Conservation (phyloP, 2,113 vertebrate species). For the Buteo buteo region DNA sequence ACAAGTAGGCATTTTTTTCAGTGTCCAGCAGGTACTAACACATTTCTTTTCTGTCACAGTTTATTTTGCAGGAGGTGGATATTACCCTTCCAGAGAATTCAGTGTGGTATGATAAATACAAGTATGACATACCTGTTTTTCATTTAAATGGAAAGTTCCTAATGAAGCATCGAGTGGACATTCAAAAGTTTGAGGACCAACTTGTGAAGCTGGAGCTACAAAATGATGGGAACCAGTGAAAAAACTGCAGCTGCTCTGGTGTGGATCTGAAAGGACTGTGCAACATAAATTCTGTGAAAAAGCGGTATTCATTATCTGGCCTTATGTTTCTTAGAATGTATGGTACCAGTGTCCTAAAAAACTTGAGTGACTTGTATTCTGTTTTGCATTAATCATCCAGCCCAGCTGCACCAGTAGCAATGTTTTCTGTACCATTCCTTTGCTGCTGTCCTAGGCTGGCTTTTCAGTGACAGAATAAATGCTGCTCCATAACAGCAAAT, state of each 20-base stretch:
- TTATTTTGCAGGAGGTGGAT: conserved; percentile 84
- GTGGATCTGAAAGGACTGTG: background rate
- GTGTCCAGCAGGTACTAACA: background rate
- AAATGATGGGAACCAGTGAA: background rate
- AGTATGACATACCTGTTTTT: conserved; percentile 86
- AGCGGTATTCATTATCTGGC: background rate
- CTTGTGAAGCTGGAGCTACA: conserved; percentile 70
- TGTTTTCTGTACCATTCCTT: no score
- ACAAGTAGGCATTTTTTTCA: background rate
- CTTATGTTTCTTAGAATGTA: background rate
- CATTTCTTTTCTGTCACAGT: conserved; percentile 65
- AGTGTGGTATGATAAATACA: conserved; percentile 81
- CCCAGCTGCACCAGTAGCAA: no score
- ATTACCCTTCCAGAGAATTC: conserved; percentile 82
- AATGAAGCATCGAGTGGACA: conserved; percentile 85
- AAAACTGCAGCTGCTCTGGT: background rate
- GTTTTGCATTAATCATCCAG: background rate
- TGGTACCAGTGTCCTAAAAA: background rate
- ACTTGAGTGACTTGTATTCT: background rate
- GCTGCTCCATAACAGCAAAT: no score
- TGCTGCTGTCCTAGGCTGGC: no score
- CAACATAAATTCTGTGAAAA: background rate
- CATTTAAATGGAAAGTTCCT: conserved; percentile 85
- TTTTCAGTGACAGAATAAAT: no score
- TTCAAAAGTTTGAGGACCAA: conserved; percentile 72